Base-by-base conservation (phyloP, 2,797 vertebrate genomes). In the Esox lucius region DNA sequence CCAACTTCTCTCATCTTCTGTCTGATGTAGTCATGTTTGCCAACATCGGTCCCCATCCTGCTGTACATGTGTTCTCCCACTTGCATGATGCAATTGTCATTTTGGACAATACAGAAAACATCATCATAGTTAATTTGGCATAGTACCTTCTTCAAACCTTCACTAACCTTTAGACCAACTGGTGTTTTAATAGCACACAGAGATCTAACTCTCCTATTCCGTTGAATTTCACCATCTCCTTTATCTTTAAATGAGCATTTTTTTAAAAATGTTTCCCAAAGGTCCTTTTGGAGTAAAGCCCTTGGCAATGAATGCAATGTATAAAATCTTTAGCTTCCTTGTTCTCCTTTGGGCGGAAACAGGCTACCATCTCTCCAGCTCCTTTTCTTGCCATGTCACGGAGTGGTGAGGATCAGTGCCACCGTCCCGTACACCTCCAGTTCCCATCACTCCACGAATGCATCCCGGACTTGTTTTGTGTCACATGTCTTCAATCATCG, bases 1-100 rank as follows among this genome's bases (percentile, higher is more conserved):
- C 75, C 75, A 0, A 76, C 61, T 19, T 72, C 70, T n/a, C 73
- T 39, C 68, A 75, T 70, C 26, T 64, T 75, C 28, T 76, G 75
- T 9, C 70, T 51, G 2, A 76, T 76, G 33, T 76, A 48, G 16
- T 66, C 75, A 39, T 76, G 28, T n/a, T 31, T 75, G 33, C n/a
- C 17, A 59, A 26, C 22, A 9, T 70, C 24, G 22, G 9, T 8
- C 5, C 16, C 39, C 33, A 19, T 22, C n/a, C n/a, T 70, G 53
- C 70, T 69, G 11, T 70, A 70, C 68, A 70, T 8, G 15, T 70
- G 62, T 74, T 74, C n/a, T 68, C 65, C 67, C 12, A 75, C 17
- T 15, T 61, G 67, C 39, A 75, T 42, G 16, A 75, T 75, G 28
- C 73, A 75, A 6, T 68, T 39, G 22, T 75, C 73, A 24, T 68